phyloP scores from a whole-genome alignment of 2,888 invertebrate species.

The Rhopalosiphum nymphaeae region DNA sequence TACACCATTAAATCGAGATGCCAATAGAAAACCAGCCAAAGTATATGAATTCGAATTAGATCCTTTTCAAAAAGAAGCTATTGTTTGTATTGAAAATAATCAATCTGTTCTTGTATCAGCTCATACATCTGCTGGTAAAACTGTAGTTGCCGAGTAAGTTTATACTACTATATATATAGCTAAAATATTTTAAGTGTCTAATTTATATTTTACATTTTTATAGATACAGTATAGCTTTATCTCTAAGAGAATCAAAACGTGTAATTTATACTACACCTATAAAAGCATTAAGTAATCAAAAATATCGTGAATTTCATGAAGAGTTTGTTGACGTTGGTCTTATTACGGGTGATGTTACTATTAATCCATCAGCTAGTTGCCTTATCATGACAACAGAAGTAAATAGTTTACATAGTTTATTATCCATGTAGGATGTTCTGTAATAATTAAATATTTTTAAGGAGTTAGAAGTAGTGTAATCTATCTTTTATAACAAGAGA shows the following conservation, averaged over 20 bases:
- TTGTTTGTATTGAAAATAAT: constrained; percentile 95
- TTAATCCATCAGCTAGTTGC: constrained; percentile 97
- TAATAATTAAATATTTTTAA: not conserved
- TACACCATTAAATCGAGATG: constrained; percentile 72
- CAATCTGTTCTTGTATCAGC: constrained; percentile 99
- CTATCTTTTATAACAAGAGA: not conserved
- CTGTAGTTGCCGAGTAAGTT: constrained; percentile 96
- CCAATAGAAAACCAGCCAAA: constrained; percentile 78
- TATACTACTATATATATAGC: not conserved
- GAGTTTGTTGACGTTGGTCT: constrained; percentile 96
- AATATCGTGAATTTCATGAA: constrained; percentile 96
- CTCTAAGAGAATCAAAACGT: constrained; percentile 92
- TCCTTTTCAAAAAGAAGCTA: constrained; percentile 97
- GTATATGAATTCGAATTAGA: constrained; percentile 95
- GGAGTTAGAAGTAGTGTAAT: not conserved
- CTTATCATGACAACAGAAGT: constrained; percentile 99
- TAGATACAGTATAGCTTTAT: constrained; percentile 94
- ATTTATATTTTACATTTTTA: constrained; percentile 25
- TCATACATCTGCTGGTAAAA: constrained; percentile 99
- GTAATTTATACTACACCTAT: constrained; percentile 99
- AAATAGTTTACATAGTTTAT: constrained; percentile 66
- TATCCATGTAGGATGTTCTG: not conserved
- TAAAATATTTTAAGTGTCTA: not conserved
- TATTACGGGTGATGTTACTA: constrained; percentile 99
- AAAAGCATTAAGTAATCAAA: constrained; percentile 99